A percentile compares a stretch with the other conserved stretches of the same genome.
Conservation (phyloP, 2,797 vertebrate genomes). For the Gallinago stenura region DNA sequence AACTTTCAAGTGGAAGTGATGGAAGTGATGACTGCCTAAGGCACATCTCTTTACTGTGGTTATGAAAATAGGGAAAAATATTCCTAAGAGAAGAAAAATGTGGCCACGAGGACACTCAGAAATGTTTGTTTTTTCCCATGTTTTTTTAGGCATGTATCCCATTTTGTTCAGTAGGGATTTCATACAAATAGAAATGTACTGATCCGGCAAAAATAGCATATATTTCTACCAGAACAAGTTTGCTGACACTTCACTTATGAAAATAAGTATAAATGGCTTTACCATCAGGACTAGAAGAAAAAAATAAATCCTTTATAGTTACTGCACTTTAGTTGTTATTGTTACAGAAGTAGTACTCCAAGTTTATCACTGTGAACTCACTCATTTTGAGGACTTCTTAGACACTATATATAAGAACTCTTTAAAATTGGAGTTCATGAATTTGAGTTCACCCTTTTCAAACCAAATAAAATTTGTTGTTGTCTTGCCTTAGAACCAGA, state of each 20-base stretch:
- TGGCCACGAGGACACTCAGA: neutral
- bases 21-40: neutral
- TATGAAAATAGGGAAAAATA: neutral
- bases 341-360: neutral
- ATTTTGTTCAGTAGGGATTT: neutral
- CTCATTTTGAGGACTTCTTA: neutral
- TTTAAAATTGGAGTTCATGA: neutral
- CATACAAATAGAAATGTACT: neutral
- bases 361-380: neutral
- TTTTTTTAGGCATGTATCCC: neutral
- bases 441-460: neutral
- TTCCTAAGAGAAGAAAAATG: neutral
- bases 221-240: neutral
- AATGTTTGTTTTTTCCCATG: neutral
- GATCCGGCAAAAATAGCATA: neutral
- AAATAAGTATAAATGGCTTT: neutral
- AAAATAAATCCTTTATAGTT: neutral
- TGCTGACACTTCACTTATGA: neutral
- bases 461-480: neutral
- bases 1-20: neutral
- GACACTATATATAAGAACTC: neutral
- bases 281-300: neutral
- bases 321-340: neutral
- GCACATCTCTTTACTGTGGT: neutral
- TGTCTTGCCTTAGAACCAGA: neutral